These are phyloP conservation scores for Cyclophora punctaria DNA, from an alignment of 2,888 invertebrate genomes.

Conservation along the genomic window DNA sequence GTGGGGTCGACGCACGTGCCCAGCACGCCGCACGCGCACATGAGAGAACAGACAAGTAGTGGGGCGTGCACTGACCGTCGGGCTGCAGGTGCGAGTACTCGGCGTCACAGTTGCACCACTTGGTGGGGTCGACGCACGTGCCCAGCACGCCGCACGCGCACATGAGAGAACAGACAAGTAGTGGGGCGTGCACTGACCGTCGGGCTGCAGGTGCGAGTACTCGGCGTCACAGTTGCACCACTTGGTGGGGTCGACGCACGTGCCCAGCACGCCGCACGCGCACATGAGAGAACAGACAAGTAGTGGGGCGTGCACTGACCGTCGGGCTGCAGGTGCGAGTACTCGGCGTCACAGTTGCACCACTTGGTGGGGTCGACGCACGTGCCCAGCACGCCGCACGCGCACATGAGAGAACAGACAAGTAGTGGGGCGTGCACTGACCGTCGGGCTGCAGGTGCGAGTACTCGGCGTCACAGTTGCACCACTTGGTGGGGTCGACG, in stretches of 20 bases:
- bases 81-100: conserved; percentile 44
- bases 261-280: conserved; percentile 85
- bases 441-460: conserved; percentile 31
- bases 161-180: too few species aligned
- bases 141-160: conserved; percentile 90
- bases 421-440: conserved; percentile 39
- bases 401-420: conserved; percentile 16
- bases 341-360: conserved; percentile 95
- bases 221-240: conserved; percentile 97
- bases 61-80: conserved; percentile 25
- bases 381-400: conserved; percentile 91
- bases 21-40: conserved; percentile 88
- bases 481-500: conserved; percentile 89
- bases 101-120: conserved; percentile 98
- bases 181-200: conserved; percentile 23
- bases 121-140: conserved; percentile 85
- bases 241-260: conserved; percentile 87
- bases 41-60: conserved; percentile 44
- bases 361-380: conserved; percentile 90
- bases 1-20: conserved; percentile 88
- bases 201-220: conserved; percentile 28
- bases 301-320: conserved; percentile 21
- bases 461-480: conserved; percentile 91
- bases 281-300: too few species aligned
- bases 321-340: conserved; percentile 27